Base-by-base conservation (phyloP, 2,113 vertebrate genomes). In the Gobiocypris rarus region DNA sequence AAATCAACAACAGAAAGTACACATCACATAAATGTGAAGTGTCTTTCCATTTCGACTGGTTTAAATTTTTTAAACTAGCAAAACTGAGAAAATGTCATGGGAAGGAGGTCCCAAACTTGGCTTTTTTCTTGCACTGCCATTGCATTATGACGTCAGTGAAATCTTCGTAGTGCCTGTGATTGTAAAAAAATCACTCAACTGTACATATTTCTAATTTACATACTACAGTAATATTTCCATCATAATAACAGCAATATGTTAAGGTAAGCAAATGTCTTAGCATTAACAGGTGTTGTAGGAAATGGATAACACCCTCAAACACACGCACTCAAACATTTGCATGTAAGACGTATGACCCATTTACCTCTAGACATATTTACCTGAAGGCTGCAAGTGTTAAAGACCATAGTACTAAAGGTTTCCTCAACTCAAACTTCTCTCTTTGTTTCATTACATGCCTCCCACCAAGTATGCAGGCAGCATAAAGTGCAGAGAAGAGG, bases 391-490 rank as follows among this genome's bases (percentile, higher is more conserved):
- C 98, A 9, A 99, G 98, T 15, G 96, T 97, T 91, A 99, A 94
- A 1, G 98, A 99, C 98, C 98, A 99, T n/a, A 99, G 93, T 87
- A 99, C 97, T 89, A 99, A 91, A 0, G 98, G 98, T 91, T 98
- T 99, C 92, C 98, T 95, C 94, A 99, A 88, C 80, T 99, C 98
- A 94, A 99, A 99, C 93, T 99, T 99, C 61, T 97, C 98, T 89
- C 98, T 94, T 87, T 98, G 98, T 91, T 98, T 99, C 98, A 99
- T 99, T 85, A 99, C 91, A 94, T 96, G 97, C 82, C 97, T 96
- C 17, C 98, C 98, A 3, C 98, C 98, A 61, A 99, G 96, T 93
- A 99, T 98, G 86, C 96, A 97, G 91, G 98, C 98, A 88, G 96
- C 98, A 0, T 99, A 99, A 81, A 99, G 94, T 7, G 97, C 98